Conservation (phyloP, 2,888 invertebrate species). For the Caradrina kadenii region DNA sequence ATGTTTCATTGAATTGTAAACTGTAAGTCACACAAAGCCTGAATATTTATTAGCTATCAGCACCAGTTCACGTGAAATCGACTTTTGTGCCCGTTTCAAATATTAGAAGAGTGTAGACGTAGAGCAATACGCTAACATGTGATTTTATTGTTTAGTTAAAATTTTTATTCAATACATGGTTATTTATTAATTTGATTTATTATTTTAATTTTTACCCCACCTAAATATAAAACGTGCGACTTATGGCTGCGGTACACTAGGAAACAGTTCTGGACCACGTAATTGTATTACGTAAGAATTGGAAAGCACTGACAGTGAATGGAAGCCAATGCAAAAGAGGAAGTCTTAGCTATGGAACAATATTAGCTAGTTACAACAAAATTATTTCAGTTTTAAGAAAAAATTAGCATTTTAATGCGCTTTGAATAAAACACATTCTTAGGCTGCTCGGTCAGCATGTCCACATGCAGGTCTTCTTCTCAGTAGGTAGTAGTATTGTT, state of each 20-base stretch:
- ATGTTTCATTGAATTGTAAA: slow-evolving; percentile 2
- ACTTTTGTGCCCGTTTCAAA: slow-evolving; percentile 29
- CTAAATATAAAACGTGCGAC: not conserved
- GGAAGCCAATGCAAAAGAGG: not conserved
- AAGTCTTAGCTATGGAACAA: not conserved
- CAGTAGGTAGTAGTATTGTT: no score
- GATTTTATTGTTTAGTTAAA: slow-evolving; percentile 59
- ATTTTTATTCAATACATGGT: slow-evolving; percentile 55
- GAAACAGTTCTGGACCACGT: not conserved
- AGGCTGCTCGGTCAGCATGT: no score
- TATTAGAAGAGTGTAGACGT: slow-evolving; percentile 40
- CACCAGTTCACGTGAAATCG: slow-evolving; percentile 40
- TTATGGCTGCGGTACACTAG: not conserved
- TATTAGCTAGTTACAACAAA: no score
- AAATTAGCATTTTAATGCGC: no score
- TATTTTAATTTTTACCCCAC: slow-evolving; percentile 22
- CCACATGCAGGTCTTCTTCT: no score
- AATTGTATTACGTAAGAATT: no score
- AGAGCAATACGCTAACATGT: slow-evolving; percentile 55
- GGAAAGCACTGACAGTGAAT: no score
- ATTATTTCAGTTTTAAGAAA: no score
- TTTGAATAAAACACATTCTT: no score
- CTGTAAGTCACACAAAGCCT: slow-evolving; percentile 1
- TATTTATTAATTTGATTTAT: slow-evolving; percentile 45
- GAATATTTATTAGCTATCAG: slow-evolving; percentile 28